Conservation (phyloP, 1,140 invertebrate genomes). For the Drosophila nebulosa region DNA sequence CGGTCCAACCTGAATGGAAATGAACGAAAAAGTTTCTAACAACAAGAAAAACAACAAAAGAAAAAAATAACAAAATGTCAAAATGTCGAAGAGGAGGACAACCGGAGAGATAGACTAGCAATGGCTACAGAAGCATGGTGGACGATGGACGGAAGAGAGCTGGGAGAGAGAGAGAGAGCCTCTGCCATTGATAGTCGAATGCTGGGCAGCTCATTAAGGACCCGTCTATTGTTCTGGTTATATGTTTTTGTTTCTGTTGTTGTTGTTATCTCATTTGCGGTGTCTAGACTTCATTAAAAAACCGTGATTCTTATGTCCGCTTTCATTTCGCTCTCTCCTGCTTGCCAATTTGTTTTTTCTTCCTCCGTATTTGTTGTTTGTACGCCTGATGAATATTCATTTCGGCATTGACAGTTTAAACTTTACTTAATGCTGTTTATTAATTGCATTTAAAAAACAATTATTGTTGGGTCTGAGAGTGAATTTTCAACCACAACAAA, state of each 20-base stretch:
- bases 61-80: slow-evolving; percentile 59
- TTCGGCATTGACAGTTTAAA: slow-evolving; percentile 64
- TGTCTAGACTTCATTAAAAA: slow-evolving; percentile 75
- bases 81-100: slow-evolving; percentile 47
- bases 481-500: neutral
- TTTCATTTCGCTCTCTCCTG: neutral
- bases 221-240: slow-evolving; percentile 11
- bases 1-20: slow-evolving; percentile 22
- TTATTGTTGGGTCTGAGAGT: slow-evolving; percentile 19
- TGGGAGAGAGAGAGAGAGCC: neutral
- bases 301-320: neutral
- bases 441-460: slow-evolving; percentile 64
- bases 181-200: slow-evolving; percentile 51
- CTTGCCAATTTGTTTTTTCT: neutral
- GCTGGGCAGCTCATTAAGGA: slow-evolving; percentile 51
- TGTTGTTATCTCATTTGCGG: slow-evolving; percentile 27
- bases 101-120: neutral
- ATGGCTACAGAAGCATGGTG: no score
- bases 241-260: neutral
- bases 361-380: neutral
- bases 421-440: slow-evolving; percentile 39
- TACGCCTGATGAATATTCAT: slow-evolving; percentile 58
- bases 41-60: neutral
- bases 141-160: neutral
- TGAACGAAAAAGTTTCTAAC: slow-evolving; percentile 40